A percentile compares a stretch with the other conserved stretches of the same genome.
phyloP scores from a whole-genome alignment of 2,888 invertebrate genomes.

The Plutella xylostella region DNA sequence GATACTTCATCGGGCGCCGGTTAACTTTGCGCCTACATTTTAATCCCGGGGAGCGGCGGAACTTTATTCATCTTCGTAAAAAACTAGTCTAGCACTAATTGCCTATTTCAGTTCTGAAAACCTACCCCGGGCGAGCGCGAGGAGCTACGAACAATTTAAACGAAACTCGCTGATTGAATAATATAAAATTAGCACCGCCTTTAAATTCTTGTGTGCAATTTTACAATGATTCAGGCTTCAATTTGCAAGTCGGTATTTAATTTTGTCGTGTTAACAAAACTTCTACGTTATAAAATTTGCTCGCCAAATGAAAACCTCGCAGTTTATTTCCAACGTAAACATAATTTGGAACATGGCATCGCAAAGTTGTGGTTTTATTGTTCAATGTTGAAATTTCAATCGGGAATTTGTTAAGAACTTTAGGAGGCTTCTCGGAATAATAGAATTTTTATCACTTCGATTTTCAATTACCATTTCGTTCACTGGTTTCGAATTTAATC shows the following conservation, averaged over 20 bases:
- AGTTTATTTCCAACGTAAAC: constrained; percentile 5
- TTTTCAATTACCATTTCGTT: too few species aligned
- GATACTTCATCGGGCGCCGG: not conserved
- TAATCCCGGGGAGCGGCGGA: not conserved
- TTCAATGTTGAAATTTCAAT: too few species aligned
- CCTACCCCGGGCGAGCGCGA: constrained; percentile 8
- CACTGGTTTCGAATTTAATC: too few species aligned
- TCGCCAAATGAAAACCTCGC: not conserved
- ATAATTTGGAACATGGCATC: not conserved
- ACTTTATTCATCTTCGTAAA: constrained; percentile 14
- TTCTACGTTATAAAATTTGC: not conserved
- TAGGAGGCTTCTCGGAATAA: too few species aligned
- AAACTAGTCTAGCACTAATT: constrained; percentile 31
- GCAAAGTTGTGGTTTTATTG: constrained; percentile 4
- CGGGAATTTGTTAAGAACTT: too few species aligned
- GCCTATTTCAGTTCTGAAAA: constrained; percentile 33
- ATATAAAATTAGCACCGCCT: not conserved
- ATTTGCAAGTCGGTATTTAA: not conserved
- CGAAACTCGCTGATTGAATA: not conserved
- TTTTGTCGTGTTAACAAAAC: not conserved
- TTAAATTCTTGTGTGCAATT: not conserved
- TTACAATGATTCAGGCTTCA: not conserved
- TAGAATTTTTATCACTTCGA: too few species aligned
- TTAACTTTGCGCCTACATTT: not conserved
- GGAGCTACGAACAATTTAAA: too few species aligned